phyloP scores from a whole-genome alignment of 1,140 invertebrate species.

The Manduca sexta region DNA sequence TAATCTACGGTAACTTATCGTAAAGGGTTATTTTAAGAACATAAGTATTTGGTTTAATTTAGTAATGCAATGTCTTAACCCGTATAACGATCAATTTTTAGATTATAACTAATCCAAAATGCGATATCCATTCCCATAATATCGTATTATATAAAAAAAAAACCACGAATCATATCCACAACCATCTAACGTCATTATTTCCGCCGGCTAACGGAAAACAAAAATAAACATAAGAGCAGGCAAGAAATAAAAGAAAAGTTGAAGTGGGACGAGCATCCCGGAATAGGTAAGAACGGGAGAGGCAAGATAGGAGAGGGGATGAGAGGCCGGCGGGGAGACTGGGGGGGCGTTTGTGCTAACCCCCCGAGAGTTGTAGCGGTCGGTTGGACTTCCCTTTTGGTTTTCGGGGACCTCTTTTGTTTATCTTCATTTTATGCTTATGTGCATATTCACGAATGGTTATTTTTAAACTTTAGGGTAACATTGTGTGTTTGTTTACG shows the following conservation, averaged over 20 bases:
- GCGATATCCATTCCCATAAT: too few relatives aligned
- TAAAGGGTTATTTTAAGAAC: too few relatives aligned
- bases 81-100: too few relatives aligned
- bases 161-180: constrained; percentile 29
- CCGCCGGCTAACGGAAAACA: constrained; percentile 66
- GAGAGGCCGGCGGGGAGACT: constrained; percentile 4
- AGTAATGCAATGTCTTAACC: too few relatives aligned
- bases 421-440: constrained; percentile 53
- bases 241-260: constrained; percentile 65
- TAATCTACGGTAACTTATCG: too few relatives aligned
- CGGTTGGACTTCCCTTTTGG: constrained; percentile 33
- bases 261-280: constrained; percentile 62
- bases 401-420: constrained; percentile 47
- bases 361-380: constrained; percentile 30
- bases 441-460: constrained; percentile 14
- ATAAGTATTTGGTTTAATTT: too few relatives aligned
- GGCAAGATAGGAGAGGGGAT: constrained; percentile 25
- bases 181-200: constrained; percentile 56
- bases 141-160: neutral
- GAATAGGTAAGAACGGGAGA: constrained; percentile 36
- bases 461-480: constrained; percentile 8
- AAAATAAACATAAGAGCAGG: constrained; percentile 67
- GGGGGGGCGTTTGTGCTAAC: constrained; percentile 10
- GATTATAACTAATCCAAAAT: too few relatives aligned
- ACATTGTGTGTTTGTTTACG: constrained; percentile 2